A percentile compares a stretch with the other conserved stretches of the same genome.
Evolutionary conservation across 2,797 vertebrate species (phyloP).

Genomic region (Sarcoramphus papa): DNA sequence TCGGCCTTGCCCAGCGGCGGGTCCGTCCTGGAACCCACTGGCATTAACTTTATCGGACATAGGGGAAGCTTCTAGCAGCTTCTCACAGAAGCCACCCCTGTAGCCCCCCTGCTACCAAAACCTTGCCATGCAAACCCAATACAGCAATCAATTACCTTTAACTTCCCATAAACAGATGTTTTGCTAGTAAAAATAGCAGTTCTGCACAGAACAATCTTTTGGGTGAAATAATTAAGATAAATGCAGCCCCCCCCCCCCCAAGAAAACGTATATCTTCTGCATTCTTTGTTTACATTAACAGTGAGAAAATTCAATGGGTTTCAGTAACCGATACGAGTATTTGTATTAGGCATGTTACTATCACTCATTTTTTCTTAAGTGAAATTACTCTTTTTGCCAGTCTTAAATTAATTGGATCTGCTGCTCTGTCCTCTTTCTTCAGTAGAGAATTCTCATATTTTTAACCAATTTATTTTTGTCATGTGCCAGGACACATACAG

Average conservation of each 20-base stretch:
- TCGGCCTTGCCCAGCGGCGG: no score
- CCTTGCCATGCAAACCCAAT: no score
- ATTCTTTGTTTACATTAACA: neutral
- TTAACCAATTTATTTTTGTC: neutral
- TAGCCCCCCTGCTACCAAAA: no score
- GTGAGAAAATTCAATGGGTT: neutral
- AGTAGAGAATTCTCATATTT: neutral
- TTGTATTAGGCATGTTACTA: neutral
- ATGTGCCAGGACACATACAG: neutral
- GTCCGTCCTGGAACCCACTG: no score
- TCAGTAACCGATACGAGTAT: neutral
- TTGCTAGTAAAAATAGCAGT: neutral
- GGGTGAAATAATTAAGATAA: neutral
- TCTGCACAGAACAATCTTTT: neutral
- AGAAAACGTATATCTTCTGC: neutral
- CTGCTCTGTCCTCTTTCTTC: neutral
- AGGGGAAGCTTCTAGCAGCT: no score
- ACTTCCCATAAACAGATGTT: neutral
- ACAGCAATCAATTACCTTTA: neutral
- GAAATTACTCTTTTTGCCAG: neutral
- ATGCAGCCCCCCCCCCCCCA: neutral
- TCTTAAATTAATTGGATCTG: neutral
- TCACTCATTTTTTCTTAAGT: neutral
- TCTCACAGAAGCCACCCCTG: no score
- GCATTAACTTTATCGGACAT: no score